Base-by-base conservation (phyloP, 53 echinoderm and acorn worm genomes). In the Hippasteria phrygiana region DNA sequence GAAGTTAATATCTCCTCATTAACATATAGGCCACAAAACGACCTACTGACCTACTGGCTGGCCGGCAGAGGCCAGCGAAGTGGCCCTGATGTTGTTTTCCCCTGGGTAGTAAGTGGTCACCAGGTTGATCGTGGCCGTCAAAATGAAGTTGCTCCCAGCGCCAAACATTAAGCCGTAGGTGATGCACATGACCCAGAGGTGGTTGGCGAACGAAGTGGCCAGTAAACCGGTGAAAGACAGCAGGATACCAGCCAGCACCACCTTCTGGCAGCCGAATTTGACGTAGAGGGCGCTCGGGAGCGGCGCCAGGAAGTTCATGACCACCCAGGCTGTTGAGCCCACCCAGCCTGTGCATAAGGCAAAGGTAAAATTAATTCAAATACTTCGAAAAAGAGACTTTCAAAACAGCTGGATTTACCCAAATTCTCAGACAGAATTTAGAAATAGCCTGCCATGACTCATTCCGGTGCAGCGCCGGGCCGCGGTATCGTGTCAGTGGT, bases 111-210 rank as follows among this genome's bases (percentile, higher is more conserved):
- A 92, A 17, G 80, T 75, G 28, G 93, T 91, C 39, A 95, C 90
- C 4, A 97, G 88, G 38, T 81, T 95, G 55, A 97, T 89, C 37
- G 97, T 88, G 12, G 93, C 38, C 31, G 92, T 95, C 50, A 92
- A 84, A 0, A 92, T 75, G 43, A 97, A 93, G 87, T 97, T 97
- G 71, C 92, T 93, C 0, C 97, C 97, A 20, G 92, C 51, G 8
- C 95, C 97, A 73, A 90, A 97, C 62, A 95, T 70, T 18, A 93
- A n/a, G 39, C 97, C 93, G 65, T 95, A 97, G 13, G 95, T 97
- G 78, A 95, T 71, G 88, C 92, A 97, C 39, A 97, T 83, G 18
- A 93, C 70, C 90, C 77, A 88, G 42, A 97, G 90, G 33, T 80
- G 63, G 1, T 83, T 92, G 70, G 93, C 92, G 37, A 95, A 88